A percentile compares a stretch with the other conserved stretches of the same genome.
phyloP scores from a whole-genome alignment of 2,888 invertebrate genomes.

The Dryadula phaetusa region DNA sequence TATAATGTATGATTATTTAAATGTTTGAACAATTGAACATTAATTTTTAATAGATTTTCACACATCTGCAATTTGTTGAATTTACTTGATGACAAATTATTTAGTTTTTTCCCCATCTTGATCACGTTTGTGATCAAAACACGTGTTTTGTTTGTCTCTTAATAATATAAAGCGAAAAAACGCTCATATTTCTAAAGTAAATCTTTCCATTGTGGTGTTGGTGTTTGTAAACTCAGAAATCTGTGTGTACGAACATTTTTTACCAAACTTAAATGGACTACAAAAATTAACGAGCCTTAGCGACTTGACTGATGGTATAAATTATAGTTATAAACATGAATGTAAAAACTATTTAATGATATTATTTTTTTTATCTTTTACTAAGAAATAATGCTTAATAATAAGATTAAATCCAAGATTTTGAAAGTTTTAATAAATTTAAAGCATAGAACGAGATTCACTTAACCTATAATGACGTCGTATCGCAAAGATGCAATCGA shows the following conservation, averaged over 20 bases:
- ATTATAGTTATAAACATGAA: neutral
- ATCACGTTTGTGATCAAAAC: neutral
- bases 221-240: neutral
- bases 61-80: neutral
- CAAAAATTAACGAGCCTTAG: conserved; percentile 5
- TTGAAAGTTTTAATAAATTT: too few relatives aligned
- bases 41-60: conserved; percentile 5
- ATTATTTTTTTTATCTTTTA: neutral
- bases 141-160: neutral
- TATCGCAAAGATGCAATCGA: too few relatives aligned
- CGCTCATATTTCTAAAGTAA: neutral
- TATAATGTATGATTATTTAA: neutral
- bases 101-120: neutral
- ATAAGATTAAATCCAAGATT: too few relatives aligned
- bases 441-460: too few relatives aligned
- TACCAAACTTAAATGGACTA: neutral
- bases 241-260: neutral
- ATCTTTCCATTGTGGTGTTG: neutral
- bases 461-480: too few relatives aligned
- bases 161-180: neutral
- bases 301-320: neutral
- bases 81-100: neutral
- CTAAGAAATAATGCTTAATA: neutral
- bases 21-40: conserved; percentile 10
- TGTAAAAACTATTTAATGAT: neutral